These are phyloP conservation scores for Syngnathus typhle DNA, from an alignment of 2,113 vertebrate species.

Conservation along the genomic window DNA sequence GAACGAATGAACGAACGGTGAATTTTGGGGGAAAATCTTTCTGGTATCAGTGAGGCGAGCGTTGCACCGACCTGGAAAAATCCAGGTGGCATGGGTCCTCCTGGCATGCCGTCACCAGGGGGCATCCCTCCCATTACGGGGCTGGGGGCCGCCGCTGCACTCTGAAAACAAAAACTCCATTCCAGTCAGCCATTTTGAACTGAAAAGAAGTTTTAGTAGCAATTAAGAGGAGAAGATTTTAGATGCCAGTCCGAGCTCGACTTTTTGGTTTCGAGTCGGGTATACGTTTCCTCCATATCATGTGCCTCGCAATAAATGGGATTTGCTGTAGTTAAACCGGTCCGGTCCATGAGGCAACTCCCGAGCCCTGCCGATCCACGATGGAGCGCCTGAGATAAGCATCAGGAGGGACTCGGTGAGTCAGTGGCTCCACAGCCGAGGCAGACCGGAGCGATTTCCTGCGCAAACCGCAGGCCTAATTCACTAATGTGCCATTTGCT, in stretches of 20 bases:
- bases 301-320: no score
- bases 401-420: constrained; percentile 43
- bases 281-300: no score
- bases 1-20: no score
- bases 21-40: no score
- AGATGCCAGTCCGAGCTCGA: no score
- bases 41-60: not conserved
- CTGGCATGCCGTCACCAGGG: constrained; percentile 73
- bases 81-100: constrained; percentile 74
- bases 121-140: constrained; percentile 75
- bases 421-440: constrained; percentile 56
- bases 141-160: constrained; percentile 75
- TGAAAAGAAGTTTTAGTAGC: no score
- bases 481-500: constrained; percentile 73
- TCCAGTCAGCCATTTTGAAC: no score
- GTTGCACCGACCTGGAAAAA: constrained; percentile 70
- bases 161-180: constrained; percentile 36
- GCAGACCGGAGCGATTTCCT: constrained; percentile 60
- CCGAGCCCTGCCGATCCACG: constrained; percentile 36
- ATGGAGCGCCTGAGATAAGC: constrained; percentile 55
- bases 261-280: no score
- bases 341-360: constrained; percentile 20
- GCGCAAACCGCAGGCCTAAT: constrained; percentile 67
- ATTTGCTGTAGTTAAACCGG: not conserved
- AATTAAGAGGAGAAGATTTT: no score